Percentiles rank a stretch among this genome's conserved stretches.
These are phyloP conservation scores for Drosophila koepferae DNA, from an alignment of 2,888 invertebrate genomes.

Conservation along the genomic window DNA sequence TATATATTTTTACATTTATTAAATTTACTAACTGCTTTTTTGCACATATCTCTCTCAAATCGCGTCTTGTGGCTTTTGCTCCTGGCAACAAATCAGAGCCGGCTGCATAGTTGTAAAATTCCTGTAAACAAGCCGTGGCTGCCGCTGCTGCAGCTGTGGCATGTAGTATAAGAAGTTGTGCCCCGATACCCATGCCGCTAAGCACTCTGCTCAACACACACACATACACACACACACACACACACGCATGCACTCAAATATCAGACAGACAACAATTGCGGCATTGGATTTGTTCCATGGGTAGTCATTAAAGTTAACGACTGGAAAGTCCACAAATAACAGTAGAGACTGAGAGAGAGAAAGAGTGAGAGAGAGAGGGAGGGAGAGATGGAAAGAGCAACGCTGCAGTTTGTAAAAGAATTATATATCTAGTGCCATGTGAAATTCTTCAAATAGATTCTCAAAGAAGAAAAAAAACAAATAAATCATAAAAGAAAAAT, in stretches of 20 bases:
- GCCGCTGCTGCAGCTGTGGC: constrained; percentile 60
- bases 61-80: constrained; percentile 34
- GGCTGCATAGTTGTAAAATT: constrained; percentile 76
- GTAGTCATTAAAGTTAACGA: constrained; percentile 50
- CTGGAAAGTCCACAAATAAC: constrained; percentile 8
- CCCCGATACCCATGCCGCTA: constrained; percentile 25
- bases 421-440: neutral
- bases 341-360: neutral
- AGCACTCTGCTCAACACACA: constrained; percentile 20
- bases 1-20: constrained; percentile 32
- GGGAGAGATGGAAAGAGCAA: neutral
- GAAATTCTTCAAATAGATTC: neutral
- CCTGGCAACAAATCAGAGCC: constrained; percentile 39
- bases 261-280: constrained; percentile 70
- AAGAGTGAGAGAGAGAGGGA: neutral
- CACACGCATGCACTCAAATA: constrained; percentile 18
- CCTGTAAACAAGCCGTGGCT: constrained; percentile 70
- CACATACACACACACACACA: constrained; percentile 20
- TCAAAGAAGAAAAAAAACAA: neutral
- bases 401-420: neutral
- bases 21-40: constrained; percentile 44
- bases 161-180: constrained; percentile 70
- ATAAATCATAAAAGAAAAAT: neutral
- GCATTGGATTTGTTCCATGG: constrained; percentile 60
- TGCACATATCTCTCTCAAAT: constrained; percentile 20